Evolutionary conservation across 23 tunicate genomes (phyloP).

Genomic region (Halocynthia aurantium): DNA sequence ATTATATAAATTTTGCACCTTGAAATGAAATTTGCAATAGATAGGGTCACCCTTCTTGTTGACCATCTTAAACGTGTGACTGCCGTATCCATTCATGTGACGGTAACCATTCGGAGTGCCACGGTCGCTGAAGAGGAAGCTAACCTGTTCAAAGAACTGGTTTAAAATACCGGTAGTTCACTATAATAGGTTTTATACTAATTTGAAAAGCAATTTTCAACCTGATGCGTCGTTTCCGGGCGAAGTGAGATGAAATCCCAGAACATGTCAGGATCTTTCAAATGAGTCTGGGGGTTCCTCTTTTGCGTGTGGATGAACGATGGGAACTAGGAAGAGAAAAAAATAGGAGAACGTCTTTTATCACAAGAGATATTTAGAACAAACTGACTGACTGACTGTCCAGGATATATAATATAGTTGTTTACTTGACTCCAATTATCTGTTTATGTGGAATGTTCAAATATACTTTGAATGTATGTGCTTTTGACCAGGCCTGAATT

Average conservation of each 20-base stretch:
- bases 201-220: conserved; percentile 2
- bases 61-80: conserved; percentile 96
- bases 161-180: neutral
- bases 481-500: no score
- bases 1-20: conserved; percentile 25
- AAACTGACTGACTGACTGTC: neutral
- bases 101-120: conserved; percentile 92
- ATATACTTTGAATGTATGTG: no score
- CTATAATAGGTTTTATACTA: neutral
- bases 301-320: conserved; percentile 97
- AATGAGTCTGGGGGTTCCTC: conserved; percentile 88
- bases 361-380: neutral
- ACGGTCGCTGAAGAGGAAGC: conserved; percentile 86
- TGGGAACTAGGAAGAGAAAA: conserved; percentile 54
- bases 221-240: conserved; percentile 95
- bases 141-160: conserved; percentile 33
- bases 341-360: neutral
- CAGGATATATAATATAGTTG: no score
- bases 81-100: conserved; percentile 92
- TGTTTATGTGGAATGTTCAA: no score
- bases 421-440: no score
- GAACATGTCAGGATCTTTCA: conserved; percentile 98
- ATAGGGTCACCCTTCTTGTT: conserved; percentile 61
- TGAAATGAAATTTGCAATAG: conserved; percentile 92
- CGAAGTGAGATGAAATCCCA: conserved; percentile 95